Conservation (phyloP, 2,113 vertebrate genomes). For the Spheniscus mendiculus region DNA sequence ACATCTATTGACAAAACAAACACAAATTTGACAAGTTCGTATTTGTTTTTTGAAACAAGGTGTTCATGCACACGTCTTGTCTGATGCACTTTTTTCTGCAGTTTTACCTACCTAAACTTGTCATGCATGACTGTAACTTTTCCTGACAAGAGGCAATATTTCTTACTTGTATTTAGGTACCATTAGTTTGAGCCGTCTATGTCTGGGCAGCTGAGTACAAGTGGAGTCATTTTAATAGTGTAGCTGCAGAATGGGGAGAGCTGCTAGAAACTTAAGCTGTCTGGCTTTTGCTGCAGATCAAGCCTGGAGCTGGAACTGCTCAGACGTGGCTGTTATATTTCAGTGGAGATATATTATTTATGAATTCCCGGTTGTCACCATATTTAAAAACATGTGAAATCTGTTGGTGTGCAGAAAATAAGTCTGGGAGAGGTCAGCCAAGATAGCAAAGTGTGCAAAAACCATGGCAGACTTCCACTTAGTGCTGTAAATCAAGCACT, state of each 20-base stretch:
- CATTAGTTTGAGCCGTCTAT: not conserved
- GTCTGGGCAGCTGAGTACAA: not conserved
- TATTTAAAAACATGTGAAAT: constrained; percentile 58
- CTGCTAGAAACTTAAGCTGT: not conserved
- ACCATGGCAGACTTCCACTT: constrained; percentile 28
- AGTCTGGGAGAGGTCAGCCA: constrained; percentile 47
- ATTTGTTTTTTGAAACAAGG: not conserved
- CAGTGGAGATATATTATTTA: constrained; percentile 50
- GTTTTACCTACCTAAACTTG: not conserved
- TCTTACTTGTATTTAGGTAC: not conserved
- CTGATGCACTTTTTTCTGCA: not conserved
- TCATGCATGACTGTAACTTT: not conserved
- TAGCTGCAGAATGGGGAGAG: not conserved
- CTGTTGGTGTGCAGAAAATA: constrained; percentile 40
- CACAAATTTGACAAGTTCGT: not conserved
- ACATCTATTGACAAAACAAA: not conserved
- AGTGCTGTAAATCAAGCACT: constrained; percentile 48
- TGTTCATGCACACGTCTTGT: not conserved
- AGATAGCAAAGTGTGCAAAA: constrained; percentile 38
- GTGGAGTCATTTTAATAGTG: not conserved
- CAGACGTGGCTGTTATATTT: constrained; percentile 44
- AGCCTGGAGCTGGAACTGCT: not conserved
- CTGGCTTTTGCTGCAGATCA: constrained; percentile 6
- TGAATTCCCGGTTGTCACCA: constrained; percentile 49
- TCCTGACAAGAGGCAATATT: not conserved